A percentile compares a stretch with the other conserved stretches of the same genome.
Evolutionary conservation across 1,140 invertebrate species (phyloP).

Genomic region (Drosophila rhopaloa): DNA sequence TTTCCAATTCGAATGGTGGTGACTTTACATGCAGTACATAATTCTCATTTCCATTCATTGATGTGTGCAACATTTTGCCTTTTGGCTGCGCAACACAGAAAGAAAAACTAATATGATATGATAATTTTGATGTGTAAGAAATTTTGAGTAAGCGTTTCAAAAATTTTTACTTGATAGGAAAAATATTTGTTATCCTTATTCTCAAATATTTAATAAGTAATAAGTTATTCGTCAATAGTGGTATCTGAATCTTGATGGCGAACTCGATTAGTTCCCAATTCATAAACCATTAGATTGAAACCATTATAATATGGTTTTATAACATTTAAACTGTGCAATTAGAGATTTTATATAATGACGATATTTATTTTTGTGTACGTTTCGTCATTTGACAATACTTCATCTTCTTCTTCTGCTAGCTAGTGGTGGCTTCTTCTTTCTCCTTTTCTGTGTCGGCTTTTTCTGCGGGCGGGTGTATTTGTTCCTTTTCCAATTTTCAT

Average conservation of each 20-base stretch:
- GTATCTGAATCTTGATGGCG: too few relatives aligned
- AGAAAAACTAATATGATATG: not conserved
- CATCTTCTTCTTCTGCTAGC: slow-evolving; percentile 14
- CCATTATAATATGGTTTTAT: too few relatives aligned
- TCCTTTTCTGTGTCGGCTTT: slow-evolving; percentile 6
- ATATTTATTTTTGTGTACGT: not conserved
- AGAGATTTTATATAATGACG: too few relatives aligned
- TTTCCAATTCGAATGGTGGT: slow-evolving; percentile 26
- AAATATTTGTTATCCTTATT: too few relatives aligned
- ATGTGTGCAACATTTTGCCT: slow-evolving; percentile 45
- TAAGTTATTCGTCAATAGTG: too few relatives aligned
- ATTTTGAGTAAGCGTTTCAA: too few relatives aligned
- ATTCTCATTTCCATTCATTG: slow-evolving; percentile 31
- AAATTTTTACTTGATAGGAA: too few relatives aligned
- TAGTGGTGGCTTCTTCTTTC: slow-evolving; percentile 35
- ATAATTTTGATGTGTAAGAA: not conserved
- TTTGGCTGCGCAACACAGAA: slow-evolving; percentile 9
- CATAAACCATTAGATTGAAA: too few relatives aligned
- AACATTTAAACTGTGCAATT: too few relatives aligned
- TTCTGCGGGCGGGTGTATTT: slow-evolving; percentile 30
- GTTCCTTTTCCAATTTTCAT: slow-evolving; percentile 2
- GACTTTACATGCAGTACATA: slow-evolving; percentile 31
- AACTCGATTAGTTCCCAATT: too few relatives aligned
- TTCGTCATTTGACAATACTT: slow-evolving; percentile 1
- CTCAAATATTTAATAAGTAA: too few relatives aligned